Evolutionary conservation across 2,888 invertebrate genomes (phyloP), one percentile per base, ranked within the genome.

Genomic region (Congeria kusceri): DNA sequence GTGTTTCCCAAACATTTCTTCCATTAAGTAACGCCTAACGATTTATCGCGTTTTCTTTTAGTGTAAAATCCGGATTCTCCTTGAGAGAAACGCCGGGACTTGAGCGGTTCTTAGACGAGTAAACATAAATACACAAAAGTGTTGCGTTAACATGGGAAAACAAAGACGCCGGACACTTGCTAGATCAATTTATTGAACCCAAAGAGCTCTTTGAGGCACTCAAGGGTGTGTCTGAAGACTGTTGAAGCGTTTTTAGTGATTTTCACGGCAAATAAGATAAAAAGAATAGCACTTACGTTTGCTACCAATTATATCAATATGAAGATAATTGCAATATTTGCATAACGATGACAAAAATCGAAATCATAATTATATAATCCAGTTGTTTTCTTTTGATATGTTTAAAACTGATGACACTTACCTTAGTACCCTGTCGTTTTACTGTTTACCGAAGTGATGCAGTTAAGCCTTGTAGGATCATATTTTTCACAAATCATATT

Each of bases 81-180:
- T 76, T 82, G 82, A 75, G 77, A 82, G 75, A 69, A 77, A 82
- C 72, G 69, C 71, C 69, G 66, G 59, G 49, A 47, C 72, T 69
- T 67, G 47, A 57, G 20, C 20, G 69, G 65, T 65, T 72, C 72
- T 76, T 66, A 49, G 56, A 2, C 28, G 20, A 39, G 75, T 68
- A 75, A 68, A 75, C 49, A 69, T 25, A 27, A n/a, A 46, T 39
- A 64, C 23, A 74, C 62, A 66, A 67, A 67, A 20, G 23, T 20
- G 62, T 44, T 46, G 49, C 61, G 46, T 46, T 39, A 29, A 63
- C 64, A 28, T 28, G 56, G 32, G 20, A 61, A 75, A 68, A 68
- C 75, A 75, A 75, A 75, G 67, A 47, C 15, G 47, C n/a, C 9
- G 61, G 32, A 39, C 63, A 32, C 5, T 29, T 44, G 56, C 44